Evolutionary conservation across 2,888 invertebrate species (phyloP).

Genomic region (Eumerus sabulonum): DNA sequence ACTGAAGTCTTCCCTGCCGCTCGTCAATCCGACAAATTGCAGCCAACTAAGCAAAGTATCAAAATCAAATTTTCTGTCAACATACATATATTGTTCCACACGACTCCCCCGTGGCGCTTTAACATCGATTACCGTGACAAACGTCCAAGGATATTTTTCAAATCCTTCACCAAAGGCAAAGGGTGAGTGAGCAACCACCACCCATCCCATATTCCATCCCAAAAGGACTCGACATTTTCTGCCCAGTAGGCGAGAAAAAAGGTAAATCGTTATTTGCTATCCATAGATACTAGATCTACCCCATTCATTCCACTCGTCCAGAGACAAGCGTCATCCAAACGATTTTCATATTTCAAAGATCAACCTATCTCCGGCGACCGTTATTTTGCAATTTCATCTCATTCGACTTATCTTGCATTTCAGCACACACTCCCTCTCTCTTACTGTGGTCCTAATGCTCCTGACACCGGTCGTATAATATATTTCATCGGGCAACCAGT

Average conservation of each 20-base stretch:
- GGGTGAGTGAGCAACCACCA: neutral
- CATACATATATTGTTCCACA: neutral
- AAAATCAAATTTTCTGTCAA: conserved; percentile 32
- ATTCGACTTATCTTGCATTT: conserved; percentile 55
- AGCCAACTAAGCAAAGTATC: conserved; percentile 32
- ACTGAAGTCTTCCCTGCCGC: too few relatives aligned
- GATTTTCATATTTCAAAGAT: conserved; percentile 60
- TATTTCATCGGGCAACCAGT: conserved; percentile 37
- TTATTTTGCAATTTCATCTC: conserved; percentile 58
- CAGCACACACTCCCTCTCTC: conserved; percentile 19
- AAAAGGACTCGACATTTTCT: conserved; percentile 20
- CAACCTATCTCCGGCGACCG: conserved; percentile 35
- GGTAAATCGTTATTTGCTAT: conserved; percentile 42
- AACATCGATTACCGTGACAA: conserved; percentile 29
- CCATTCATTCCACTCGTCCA: too few relatives aligned
- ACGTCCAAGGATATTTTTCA: conserved; percentile 44
- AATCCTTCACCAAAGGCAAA: conserved; percentile 9
- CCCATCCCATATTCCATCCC: conserved; percentile 8
- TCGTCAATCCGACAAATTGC: conserved; percentile 31
- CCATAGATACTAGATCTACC: too few relatives aligned
- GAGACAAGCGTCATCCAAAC: conserved; percentile 29
- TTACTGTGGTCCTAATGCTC: conserved; percentile 17
- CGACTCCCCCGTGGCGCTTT: neutral
- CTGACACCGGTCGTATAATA: conserved; percentile 58
- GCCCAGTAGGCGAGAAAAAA: conserved; percentile 45